These are phyloP conservation scores for Diglossa cyanea DNA, from an alignment of 2,797 vertebrate genomes.

Conservation along the genomic window DNA sequence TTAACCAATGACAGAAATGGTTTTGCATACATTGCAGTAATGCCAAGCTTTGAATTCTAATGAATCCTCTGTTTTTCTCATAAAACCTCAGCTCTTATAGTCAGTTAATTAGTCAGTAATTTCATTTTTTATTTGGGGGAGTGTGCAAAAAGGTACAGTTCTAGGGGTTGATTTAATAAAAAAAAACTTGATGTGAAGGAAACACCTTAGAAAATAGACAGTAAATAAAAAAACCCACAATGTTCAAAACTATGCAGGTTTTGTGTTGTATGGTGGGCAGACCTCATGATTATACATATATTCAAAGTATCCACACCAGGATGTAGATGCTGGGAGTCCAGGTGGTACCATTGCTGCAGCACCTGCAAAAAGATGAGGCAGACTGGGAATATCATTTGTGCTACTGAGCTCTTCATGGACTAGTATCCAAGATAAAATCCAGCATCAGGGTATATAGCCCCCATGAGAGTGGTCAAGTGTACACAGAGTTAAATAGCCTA, in stretches of 20 bases:
- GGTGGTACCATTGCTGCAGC: background rate
- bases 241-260: background rate
- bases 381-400: background rate
- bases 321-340: background rate
- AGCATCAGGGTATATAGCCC: background rate
- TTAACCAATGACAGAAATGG: conserved; percentile 38
- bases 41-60: background rate
- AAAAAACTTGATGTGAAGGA: background rate
- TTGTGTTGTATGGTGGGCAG: background rate
- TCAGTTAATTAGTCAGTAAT: background rate
- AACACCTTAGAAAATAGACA: background rate
- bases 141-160: background rate
- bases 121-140: background rate
- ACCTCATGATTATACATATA: background rate
- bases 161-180: background rate
- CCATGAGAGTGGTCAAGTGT: background rate
- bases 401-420: background rate
- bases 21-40: background rate
- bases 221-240: background rate
- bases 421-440: background rate
- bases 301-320: background rate
- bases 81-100: background rate
- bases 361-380: background rate
- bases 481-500: background rate
- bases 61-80: background rate